These are phyloP conservation scores for Agelastica alni DNA, from an alignment of 2,888 invertebrate species.

Conservation along the genomic window DNA sequence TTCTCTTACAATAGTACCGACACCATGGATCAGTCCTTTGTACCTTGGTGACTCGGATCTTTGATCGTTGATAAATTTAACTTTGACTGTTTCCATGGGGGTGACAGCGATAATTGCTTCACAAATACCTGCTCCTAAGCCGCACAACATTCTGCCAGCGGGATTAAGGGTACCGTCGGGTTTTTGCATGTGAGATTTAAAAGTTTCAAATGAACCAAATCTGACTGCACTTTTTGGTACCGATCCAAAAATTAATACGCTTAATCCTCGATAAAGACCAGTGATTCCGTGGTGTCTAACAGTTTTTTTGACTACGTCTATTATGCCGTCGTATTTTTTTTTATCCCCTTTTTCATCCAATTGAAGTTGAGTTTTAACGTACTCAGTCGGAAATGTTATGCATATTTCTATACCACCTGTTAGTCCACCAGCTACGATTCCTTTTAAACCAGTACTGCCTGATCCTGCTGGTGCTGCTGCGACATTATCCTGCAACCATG, in stretches of 20 bases:
- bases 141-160: slow-evolving; percentile 81
- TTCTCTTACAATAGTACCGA: slow-evolving; percentile 78
- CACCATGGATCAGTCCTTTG: slow-evolving; percentile 93
- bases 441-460: slow-evolving; percentile 79
- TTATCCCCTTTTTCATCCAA: slow-evolving; percentile 88
- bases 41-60: slow-evolving; percentile 87
- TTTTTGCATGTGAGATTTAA: slow-evolving; percentile 77
- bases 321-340: slow-evolving; percentile 83
- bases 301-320: slow-evolving; percentile 91
- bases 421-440: slow-evolving; percentile 87
- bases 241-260: slow-evolving; percentile 94
- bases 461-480: slow-evolving; percentile 70
- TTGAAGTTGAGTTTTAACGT: slow-evolving; percentile 98
- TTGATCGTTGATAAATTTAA: slow-evolving; percentile 99
- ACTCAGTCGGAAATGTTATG: slow-evolving; percentile 99
- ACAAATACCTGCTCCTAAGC: slow-evolving; percentile 91
- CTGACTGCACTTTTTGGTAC: slow-evolving; percentile 98
- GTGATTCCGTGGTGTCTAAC: slow-evolving; percentile 83
- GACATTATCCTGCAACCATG: slow-evolving; percentile 75
- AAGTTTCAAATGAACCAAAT: slow-evolving; percentile 95
- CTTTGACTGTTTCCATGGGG: slow-evolving; percentile 99
- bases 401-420: slow-evolving; percentile 99
- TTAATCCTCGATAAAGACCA: slow-evolving; percentile 94
- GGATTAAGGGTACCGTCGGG: slow-evolving; percentile 80
- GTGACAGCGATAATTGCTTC: slow-evolving; percentile 98